Evolutionary conservation across 2,888 invertebrate genomes (phyloP), one percentile per base, ranked within the genome.

Genomic region (Aplocera efformata): DNA sequence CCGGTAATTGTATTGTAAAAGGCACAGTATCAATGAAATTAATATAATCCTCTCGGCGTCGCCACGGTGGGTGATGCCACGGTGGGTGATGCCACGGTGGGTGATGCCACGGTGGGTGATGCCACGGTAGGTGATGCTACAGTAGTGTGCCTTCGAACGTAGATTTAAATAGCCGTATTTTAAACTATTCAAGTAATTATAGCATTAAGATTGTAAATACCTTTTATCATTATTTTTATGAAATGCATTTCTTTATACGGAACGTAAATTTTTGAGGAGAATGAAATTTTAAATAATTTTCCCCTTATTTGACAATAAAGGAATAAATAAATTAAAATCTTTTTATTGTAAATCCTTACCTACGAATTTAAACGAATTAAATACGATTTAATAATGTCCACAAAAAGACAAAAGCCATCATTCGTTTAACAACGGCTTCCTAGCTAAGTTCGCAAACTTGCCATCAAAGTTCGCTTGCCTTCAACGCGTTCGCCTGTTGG

Each of bases 251-350:
- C 76, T 75, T 73, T 82, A 76, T 81, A 81, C 79, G 80, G 75
- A 72, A 76, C 65, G 67, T 67, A 78, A 72, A 71, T 58, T 56
- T 63, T 75, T 70, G 78, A 69, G 83, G 83, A 82, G 76, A 78
- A 80, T 83, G 64, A 72, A 74, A 73, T 82, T 82, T 81, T 68
- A 72, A 80, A 77, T 82, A 79, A 58, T 83, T 84, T 83, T 80
- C 79, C 79, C 70, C 76, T 57, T 81, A 83, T 81, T 75, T 83
- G 85, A 83, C 80, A 86, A 86, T 88, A 88, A 88, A 88, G 79
- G 77, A 85, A 79, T 84, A 78, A 80, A 84, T 82, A 75, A 79
- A 82, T 69, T 68, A 63, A 59, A 65, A 10, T 34, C 27, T 47
- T 39, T 56, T 49, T 42, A 53, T 42, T 65, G 66, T 65, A 20